Evolutionary conservation across 2,797 vertebrate species (phyloP), one percentile per base, ranked within the genome.

Genomic region (Neosalanx taihuensis): DNA sequence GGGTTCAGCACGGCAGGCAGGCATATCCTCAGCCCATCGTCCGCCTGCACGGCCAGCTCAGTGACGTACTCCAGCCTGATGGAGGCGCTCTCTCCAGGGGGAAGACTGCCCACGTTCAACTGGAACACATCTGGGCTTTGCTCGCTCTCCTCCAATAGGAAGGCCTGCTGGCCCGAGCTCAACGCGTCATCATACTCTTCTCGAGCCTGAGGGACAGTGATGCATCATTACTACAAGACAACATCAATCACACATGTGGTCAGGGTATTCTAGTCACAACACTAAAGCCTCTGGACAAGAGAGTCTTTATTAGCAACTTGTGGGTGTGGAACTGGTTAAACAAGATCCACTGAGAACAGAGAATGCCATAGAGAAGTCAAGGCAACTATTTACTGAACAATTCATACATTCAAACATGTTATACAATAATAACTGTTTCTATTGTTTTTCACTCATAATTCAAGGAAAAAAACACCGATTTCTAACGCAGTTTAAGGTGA

Each of bases 1-100:
- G 94, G 94, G 79, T 94, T 95, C 70, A 96, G 91, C 46, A 94
- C 84, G 4, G 89, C 88, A 0, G 95, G 94, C 61, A 96, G 89
- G 81, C 92, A 89, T 46, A 93, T 95, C 57, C 91, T 88, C 81
- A 95, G 80, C 1, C 92, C 90, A 0, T 91, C 81, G 64, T 92
- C 93, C 0, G 92, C 89, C 83, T 95, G 90, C 58, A 94, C 80
- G 9, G 88, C 72, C 84, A 96, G 90, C 77, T 95, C 94, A 70
- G 86, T 92, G 73, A 94, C 87, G 0, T 93, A 95, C 72, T 85
- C 85, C 81, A 96, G 83, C 71, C 88, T 93, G 80, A 96, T 80
- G 2, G 88, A 83, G 20, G 89, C 93, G 37, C 89, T 92, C 62
- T 92, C 88, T 30, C 88, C 88, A 2, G 94, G 91, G n/a, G 83